Conservation (phyloP, 2,113 vertebrate genomes). For the Caracal caracal region DNA sequence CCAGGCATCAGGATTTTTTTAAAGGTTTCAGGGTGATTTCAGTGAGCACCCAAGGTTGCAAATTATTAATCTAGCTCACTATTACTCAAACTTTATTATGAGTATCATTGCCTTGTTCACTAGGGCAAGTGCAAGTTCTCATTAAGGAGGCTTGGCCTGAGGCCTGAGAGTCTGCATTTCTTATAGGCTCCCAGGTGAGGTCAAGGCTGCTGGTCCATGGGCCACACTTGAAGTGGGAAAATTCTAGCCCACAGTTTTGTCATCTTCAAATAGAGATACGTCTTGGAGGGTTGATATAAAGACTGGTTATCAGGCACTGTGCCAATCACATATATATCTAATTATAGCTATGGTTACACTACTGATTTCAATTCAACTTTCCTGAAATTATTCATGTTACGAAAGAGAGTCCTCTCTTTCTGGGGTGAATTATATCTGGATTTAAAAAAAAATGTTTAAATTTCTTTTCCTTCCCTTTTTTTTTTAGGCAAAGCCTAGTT, state of each 20-base stretch:
- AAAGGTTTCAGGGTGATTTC: slow-evolving; percentile 1
- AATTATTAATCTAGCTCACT: background rate
- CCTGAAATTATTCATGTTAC: background rate
- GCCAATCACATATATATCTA: background rate
- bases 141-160: accelerated
- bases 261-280: background rate
- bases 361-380: background rate
- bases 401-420: background rate
- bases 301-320: background rate
- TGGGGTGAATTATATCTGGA: background rate
- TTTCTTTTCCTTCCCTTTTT: background rate
- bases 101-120: background rate
- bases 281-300: background rate
- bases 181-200: background rate
- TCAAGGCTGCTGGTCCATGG: no score
- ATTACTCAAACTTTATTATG: background rate
- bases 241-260: background rate
- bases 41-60: background rate
- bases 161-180: background rate
- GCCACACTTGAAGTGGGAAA: background rate
- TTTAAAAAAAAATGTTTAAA: background rate
- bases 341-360: background rate
- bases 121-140: background rate
- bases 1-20: background rate
- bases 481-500: background rate